Base-by-base conservation (phyloP, 2,113 vertebrate species). In the Sprattus sprattus region DNA sequence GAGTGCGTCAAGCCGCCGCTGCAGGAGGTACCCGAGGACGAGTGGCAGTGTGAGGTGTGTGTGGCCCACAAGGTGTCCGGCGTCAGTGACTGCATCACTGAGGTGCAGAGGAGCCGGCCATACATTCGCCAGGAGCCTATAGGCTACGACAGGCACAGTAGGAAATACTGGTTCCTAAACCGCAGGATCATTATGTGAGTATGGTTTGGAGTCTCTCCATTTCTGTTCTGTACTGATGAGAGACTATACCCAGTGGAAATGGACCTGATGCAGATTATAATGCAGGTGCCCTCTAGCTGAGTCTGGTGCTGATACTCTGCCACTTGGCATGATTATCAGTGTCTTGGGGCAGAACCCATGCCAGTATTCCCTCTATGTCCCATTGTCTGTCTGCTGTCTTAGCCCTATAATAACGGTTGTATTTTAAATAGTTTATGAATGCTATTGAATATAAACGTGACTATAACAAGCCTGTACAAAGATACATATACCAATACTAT, bases 121-220 rank as follows among this genome's bases (percentile, higher is more conserved):
- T 99, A 99, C 88, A 96, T 99, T 91, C 97, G 98, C 54, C 98
- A 98, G 6, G 97, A 99, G 81, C 98, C 98, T 22, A 95, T 99
- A 0, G 98, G 98, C 82, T 99, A 97, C n/a, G 98, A 99, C 94
- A 94, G 98, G 13, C 97, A 98, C 89, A 93, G 97, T 82, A 92
- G 98, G 93, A 99, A 99, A 92, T 99, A 99, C 88, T 99, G 98
- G 98, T 99, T 99, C 94, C 93, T 99, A 25, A 99, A 97, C 94
- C 95, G 98, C 89, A 96, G 98, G 89, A 96, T 99, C 92, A 95
- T 99, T 90, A 93, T 99, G 98, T 99, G 92, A 99, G 98, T 99
- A 90, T 88, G 2, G 8, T 7, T 67, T 28, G 9, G 64, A n/a
- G 39, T 1, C 2, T 64, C 39, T 15, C 20, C 25, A 39, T 1